phyloP scores from a whole-genome alignment of 2,113 vertebrate species.

The Dryoscopus gambensis region DNA sequence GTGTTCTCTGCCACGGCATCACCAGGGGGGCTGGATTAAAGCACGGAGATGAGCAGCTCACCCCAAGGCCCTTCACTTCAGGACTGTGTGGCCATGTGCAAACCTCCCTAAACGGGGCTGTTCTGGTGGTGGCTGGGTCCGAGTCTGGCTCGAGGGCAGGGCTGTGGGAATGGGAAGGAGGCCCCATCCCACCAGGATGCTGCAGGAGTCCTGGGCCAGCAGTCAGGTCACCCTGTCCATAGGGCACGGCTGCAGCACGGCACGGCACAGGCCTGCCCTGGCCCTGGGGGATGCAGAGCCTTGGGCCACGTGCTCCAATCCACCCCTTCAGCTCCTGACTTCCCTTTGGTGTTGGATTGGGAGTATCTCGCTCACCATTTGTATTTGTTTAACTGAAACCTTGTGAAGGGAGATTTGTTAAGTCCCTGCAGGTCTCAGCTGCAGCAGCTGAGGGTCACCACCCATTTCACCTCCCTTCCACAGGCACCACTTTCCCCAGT shows the following conservation, averaged over 20 bases:
- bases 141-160: accelerated
- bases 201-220: background rate
- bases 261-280: too few species aligned
- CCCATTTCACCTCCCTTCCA: background rate
- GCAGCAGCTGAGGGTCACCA: background rate
- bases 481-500: accelerated
- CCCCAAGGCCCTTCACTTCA: background rate
- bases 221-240: accelerated
- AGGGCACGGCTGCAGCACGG: background rate
- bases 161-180: background rate
- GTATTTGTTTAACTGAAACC: background rate
- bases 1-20: background rate
- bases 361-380: background rate
- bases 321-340: background rate
- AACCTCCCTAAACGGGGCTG: background rate
- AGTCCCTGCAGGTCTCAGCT: background rate
- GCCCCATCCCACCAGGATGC: background rate
- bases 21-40: constrained; percentile 4
- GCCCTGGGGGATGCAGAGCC: background rate
- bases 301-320: background rate
- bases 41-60: background rate
- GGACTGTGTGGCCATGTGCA: background rate
- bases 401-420: background rate
- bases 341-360: background rate
- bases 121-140: accelerated